A percentile compares a stretch with the other conserved stretches of the same genome.
Evolutionary conservation across 2,113 vertebrate genomes (phyloP).

Genomic region (Corythornis vintsioides): DNA sequence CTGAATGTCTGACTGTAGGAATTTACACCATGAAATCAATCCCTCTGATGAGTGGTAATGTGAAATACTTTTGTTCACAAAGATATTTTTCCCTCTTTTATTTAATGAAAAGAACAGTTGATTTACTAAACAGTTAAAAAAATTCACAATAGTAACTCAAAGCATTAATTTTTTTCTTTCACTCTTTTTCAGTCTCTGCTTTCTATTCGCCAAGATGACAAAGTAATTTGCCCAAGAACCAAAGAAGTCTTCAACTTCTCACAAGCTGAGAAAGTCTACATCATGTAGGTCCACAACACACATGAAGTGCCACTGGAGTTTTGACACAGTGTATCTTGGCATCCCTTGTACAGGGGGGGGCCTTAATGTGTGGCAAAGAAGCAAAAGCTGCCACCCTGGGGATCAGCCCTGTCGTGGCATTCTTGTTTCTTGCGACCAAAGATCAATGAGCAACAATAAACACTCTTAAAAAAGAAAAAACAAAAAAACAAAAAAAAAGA

Average conservation of each 20-base stretch:
- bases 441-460: conserved; percentile 75
- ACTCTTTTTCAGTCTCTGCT: conserved; percentile 88
- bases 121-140: not conserved
- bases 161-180: not conserved
- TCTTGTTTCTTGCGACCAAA: conserved; percentile 83
- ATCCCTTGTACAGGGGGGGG: conserved; percentile 45
- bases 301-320: conserved; percentile 60
- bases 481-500: not conserved
- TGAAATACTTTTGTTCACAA: not conserved
- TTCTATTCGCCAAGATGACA: conserved; percentile 98
- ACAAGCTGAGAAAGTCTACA: conserved; percentile 99
- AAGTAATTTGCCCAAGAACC: conserved; percentile 98
- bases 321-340: conserved; percentile 63
- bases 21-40: not conserved
- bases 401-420: conserved; percentile 70
- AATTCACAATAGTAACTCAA: too few species aligned
- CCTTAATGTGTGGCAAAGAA: conserved; percentile 71
- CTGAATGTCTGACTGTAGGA: not conserved
- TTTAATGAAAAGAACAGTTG: not conserved
- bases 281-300: conserved; percentile 86
- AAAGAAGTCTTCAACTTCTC: conserved; percentile 99
- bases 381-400: conserved; percentile 63
- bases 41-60: not conserved
- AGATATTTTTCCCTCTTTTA: not conserved
- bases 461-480: conserved; percentile 51